Percentiles rank a stretch among this genome's conserved stretches.
These are phyloP conservation scores for Ischnura elegans DNA, from an alignment of 2,888 invertebrate genomes.

Conservation along the genomic window DNA sequence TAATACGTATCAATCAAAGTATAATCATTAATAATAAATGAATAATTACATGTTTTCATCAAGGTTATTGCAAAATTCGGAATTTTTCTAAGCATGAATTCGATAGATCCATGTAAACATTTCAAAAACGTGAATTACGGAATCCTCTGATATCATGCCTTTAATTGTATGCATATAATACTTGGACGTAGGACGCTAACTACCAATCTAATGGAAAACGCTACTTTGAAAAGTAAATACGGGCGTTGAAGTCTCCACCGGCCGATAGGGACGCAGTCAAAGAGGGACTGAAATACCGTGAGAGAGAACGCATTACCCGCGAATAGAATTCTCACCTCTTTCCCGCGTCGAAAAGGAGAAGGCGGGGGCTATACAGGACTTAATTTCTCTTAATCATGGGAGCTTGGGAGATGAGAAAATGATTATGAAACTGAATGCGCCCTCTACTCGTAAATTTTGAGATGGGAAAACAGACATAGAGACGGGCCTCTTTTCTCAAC, in stretches of 20 bases:
- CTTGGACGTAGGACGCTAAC: neutral
- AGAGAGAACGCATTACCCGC: neutral
- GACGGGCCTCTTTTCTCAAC: neutral
- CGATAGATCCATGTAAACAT: too few species aligned
- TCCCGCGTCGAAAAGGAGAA: neutral
- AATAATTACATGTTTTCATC: too few species aligned
- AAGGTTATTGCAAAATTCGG: too few species aligned
- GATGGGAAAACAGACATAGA: conserved; percentile 15
- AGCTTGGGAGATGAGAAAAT: neutral
- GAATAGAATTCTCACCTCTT: neutral
- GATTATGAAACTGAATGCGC: conserved; percentile 26
- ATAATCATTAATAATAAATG: too few species aligned
- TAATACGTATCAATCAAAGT: too few species aligned
- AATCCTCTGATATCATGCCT: too few species aligned
- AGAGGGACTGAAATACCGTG: neutral
- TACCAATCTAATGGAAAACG: too few species aligned
- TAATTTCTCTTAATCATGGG: neutral
- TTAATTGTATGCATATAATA: too few species aligned
- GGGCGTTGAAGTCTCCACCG: neutral
- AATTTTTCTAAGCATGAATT: too few species aligned
- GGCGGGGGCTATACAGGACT: neutral
- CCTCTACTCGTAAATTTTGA: neutral
- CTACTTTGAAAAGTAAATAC: neutral
- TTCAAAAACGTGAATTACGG: too few species aligned
- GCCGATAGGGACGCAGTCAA: neutral